Evolutionary conservation across 2,888 invertebrate species (phyloP).

Genomic region (Pelosia muscerda): DNA sequence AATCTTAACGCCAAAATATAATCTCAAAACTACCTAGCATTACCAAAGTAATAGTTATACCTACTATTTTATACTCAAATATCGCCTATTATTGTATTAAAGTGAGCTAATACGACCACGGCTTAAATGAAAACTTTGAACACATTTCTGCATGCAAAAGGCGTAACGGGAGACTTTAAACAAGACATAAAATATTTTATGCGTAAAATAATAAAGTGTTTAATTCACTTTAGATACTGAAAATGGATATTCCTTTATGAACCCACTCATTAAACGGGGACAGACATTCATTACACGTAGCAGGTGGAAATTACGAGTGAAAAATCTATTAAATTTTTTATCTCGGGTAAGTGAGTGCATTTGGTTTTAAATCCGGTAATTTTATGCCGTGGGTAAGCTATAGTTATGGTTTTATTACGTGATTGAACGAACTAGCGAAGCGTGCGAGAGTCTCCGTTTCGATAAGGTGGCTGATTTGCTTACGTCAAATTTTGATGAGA

Average conservation of each 20-base stretch:
- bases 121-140: neutral
- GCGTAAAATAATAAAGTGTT: constrained; percentile 2
- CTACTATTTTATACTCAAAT: no score
- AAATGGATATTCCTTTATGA: neutral
- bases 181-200: neutral
- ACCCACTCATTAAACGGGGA: neutral
- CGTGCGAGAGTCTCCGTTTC: no score
- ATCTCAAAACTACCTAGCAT: no score
- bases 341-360: neutral
- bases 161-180: neutral
- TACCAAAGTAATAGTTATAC: no score
- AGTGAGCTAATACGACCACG: neutral
- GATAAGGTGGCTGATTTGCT: no score
- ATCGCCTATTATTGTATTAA: neutral
- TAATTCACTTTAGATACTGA: neutral
- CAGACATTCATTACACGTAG: neutral
- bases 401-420: neutral
- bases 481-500: no score
- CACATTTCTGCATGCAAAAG: neutral
- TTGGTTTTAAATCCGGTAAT: neutral
- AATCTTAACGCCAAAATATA: no score
- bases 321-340: neutral
- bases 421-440: no score
- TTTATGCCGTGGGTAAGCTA: neutral
- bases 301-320: constrained; percentile 1